Percentiles rank a stretch among this genome's conserved stretches.
Evolutionary conservation across 2,888 invertebrate species (phyloP).

Genomic region (Drosophila neoperkinsi): DNA sequence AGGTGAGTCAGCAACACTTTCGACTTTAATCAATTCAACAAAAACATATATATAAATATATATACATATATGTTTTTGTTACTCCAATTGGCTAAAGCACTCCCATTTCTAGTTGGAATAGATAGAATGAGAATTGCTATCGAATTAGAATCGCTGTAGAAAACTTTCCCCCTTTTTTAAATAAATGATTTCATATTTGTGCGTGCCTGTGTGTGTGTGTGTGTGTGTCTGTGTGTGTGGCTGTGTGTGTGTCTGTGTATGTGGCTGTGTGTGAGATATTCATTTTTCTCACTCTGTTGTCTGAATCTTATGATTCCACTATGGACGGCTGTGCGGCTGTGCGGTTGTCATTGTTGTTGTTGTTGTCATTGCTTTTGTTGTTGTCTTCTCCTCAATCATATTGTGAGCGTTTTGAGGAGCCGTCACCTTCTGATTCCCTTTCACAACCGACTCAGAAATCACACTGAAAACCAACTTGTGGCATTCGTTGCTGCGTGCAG

Average conservation of each 20-base stretch:
- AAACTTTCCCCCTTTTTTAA: background rate
- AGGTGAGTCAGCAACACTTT: conserved; percentile 86
- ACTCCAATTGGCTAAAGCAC: background rate
- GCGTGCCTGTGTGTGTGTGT: background rate
- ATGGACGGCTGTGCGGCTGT: background rate
- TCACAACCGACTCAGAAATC: conserved; percentile 29
- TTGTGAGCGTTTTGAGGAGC: conserved; percentile 4
- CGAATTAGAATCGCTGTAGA: background rate
- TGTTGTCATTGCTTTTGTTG: conserved; percentile 6
- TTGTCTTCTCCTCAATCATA: background rate
- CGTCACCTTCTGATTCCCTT: conserved; percentile 20
- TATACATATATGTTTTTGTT: background rate
- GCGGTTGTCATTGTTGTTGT: background rate
- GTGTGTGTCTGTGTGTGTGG: too few species aligned
- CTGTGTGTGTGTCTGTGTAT: background rate
- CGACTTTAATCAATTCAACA: background rate
- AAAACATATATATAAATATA: background rate
- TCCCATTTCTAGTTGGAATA: background rate
- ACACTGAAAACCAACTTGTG: conserved; percentile 17
- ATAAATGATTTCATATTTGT: conserved; percentile 1
- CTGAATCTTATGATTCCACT: background rate
- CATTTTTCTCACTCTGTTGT: background rate
- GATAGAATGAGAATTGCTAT: background rate
- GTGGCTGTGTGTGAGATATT: background rate
- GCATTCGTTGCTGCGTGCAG: background rate